phyloP scores from a whole-genome alignment of 2,113 vertebrate species.

The Raja brachyura region DNA sequence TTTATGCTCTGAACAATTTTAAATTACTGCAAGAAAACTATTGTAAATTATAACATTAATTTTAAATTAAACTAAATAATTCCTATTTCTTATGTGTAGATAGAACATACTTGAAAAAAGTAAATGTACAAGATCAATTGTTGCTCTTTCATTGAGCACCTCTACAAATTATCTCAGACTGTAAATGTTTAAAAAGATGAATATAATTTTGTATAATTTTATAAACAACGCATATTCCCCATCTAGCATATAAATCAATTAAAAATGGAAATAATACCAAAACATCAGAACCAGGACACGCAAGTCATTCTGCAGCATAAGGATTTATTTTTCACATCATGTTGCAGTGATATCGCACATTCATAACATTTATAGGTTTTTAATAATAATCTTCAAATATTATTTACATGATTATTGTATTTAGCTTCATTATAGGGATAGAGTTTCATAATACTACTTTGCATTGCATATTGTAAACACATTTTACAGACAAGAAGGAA shows the following conservation, averaged over 20 bases:
- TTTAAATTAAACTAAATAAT: neutral
- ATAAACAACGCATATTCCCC: neutral
- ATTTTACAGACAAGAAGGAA: neutral
- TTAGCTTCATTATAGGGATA: neutral
- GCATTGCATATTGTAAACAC: neutral
- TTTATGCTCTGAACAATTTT: neutral
- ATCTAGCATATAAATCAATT: neutral
- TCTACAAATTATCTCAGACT: neutral
- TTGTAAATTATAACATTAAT: neutral
- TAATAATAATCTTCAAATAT: slow-evolving; percentile 11
- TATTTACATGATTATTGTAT: neutral
- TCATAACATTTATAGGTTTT: neutral
- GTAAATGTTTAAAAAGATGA: neutral
- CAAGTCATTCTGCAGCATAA: neutral
- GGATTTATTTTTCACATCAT: neutral
- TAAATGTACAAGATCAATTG: no score
- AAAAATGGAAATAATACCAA: neutral
- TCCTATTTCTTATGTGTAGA: neutral
- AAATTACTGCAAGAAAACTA: neutral
- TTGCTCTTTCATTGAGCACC: neutral
- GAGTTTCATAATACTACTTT: neutral
- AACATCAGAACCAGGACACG: neutral
- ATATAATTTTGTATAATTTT: neutral
- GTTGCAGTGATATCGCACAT: neutral
- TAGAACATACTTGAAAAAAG: neutral